These are phyloP conservation scores for Cyclura pinguis DNA, from an alignment of 2,797 vertebrate species.

Conservation along the genomic window DNA sequence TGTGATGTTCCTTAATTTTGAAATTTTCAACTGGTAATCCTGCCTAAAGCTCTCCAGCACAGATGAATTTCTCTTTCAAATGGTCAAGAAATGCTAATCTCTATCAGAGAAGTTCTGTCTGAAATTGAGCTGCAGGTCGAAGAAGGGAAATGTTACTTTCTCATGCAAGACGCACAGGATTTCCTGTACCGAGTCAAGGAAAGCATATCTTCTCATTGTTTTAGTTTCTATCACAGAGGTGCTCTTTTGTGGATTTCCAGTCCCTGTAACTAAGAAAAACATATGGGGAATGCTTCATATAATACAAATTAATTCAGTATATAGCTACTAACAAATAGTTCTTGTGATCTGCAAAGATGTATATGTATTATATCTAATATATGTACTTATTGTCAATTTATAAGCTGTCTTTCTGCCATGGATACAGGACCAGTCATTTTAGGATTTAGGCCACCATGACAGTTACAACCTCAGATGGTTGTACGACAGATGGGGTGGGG, in stretches of 20 bases:
- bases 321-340: neutral
- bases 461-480: neutral
- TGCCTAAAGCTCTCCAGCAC: accelerated
- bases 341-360: neutral
- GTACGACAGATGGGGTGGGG: too few species aligned
- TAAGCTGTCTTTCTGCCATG: neutral
- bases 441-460: neutral
- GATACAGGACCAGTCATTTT: neutral
- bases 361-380: neutral
- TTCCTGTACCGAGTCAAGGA: slow-evolving; percentile 81
- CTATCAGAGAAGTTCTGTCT: slow-evolving; percentile 16
- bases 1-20: neutral
- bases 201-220: slow-evolving; percentile 80
- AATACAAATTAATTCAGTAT: neutral
- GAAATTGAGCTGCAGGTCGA: slow-evolving; percentile 10
- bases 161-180: slow-evolving; percentile 78
- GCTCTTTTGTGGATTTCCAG: slow-evolving; percentile 63
- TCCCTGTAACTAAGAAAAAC: slow-evolving; percentile 73
- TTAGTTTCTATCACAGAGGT: slow-evolving; percentile 66
- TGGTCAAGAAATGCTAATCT: neutral
- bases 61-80: neutral
- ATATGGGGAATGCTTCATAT: slow-evolving; percentile 40
- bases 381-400: neutral
- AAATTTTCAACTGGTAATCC: neutral
- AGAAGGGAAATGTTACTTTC: slow-evolving; percentile 72